Evolutionary conservation across 2,113 vertebrate species (phyloP).

Genomic region (Glaucidium brasilianum): DNA sequence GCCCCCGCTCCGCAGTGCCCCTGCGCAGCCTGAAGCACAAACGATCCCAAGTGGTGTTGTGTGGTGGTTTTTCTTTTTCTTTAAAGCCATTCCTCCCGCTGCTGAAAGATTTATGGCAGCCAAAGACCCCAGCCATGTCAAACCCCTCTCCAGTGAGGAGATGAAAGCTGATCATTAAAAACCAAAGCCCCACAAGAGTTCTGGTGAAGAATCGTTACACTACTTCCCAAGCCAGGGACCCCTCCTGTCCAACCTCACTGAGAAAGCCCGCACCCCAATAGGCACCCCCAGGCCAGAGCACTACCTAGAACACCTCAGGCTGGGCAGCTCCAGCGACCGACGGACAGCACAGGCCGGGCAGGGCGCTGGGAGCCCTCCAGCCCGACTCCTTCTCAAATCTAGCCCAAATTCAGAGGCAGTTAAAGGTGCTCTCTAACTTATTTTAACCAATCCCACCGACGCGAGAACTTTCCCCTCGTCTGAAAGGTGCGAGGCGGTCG

Average conservation of each 20-base stretch:
- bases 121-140: neutral
- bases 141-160: rapidly evolving
- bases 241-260: rapidly evolving
- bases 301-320: no score
- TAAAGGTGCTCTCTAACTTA: no score
- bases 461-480: neutral
- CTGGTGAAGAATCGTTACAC: neutral
- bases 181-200: neutral
- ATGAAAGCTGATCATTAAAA: neutral
- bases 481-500: neutral
- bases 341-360: neutral
- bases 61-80: rapidly evolving
- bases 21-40: neutral
- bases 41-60: neutral
- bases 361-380: neutral
- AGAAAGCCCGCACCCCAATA: neutral
- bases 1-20: neutral
- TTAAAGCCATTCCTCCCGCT: neutral
- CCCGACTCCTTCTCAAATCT: neutral
- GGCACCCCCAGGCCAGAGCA: rapidly evolving
- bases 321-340: neutral
- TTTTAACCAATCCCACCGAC: no score
- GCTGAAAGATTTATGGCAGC: neutral
- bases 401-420: neutral
- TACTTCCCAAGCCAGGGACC: rapidly evolving